Conservation (phyloP, 2,113 vertebrate species). For the Poeciliopsis prolifica region DNA sequence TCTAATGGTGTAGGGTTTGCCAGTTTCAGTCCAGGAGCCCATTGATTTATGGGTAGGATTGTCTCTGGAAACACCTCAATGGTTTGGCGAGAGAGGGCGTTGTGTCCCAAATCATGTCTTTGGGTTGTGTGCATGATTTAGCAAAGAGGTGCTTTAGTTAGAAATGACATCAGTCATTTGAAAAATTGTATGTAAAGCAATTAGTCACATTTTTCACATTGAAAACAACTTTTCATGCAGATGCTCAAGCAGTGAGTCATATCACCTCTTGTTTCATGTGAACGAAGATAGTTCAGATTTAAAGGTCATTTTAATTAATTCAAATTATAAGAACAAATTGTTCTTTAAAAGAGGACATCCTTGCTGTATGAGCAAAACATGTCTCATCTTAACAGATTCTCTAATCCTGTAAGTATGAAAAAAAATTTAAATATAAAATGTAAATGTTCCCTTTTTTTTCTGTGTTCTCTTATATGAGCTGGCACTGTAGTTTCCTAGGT, state of each 20-base stretch:
- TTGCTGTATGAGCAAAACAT: background rate
- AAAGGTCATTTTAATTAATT: background rate
- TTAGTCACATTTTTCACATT: constrained; percentile 35
- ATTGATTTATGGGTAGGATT: constrained; percentile 69
- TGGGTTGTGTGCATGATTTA: constrained; percentile 66
- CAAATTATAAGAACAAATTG: background rate
- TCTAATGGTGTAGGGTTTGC: constrained; percentile 64
- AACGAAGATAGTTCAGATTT: background rate
- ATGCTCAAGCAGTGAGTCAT: constrained; percentile 20
- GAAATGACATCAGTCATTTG: constrained; percentile 33
- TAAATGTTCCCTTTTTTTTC: background rate
- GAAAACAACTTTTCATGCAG: constrained; percentile 41
- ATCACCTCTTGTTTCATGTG: constrained; percentile 1
- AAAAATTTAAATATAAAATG: background rate
- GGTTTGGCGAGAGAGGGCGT: constrained; percentile 55
- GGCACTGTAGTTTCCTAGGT: too few relatives aligned
- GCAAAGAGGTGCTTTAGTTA: constrained; percentile 52
- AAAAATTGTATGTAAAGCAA: constrained; percentile 31
- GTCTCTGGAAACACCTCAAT: constrained; percentile 56
- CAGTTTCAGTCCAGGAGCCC: constrained; percentile 46
- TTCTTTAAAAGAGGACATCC: background rate
- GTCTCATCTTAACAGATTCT: background rate
- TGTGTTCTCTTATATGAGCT: background rate
- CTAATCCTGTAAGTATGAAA: background rate
- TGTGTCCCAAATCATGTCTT: constrained; percentile 33